Evolutionary conservation across 2,888 invertebrate genomes (phyloP), one percentile per base, ranked within the genome.

Genomic region (Phyto melanocephala): DNA sequence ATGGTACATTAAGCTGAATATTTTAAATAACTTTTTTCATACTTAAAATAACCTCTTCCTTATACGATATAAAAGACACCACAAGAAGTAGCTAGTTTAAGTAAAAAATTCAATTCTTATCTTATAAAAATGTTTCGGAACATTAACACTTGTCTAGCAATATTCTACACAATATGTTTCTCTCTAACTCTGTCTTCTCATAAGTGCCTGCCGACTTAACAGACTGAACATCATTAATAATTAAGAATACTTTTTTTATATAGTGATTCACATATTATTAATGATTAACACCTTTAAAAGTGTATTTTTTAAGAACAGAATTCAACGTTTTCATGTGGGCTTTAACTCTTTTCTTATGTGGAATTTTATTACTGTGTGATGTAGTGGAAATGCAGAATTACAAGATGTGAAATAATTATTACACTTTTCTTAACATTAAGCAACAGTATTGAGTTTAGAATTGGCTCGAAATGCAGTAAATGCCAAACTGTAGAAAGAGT

Each of bases 251-350:
- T 75, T 65, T 42, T 74, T 22, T 45, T 15, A 0, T 45, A 13
- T 37, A 37, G 17, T 11, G 8, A 62, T 56, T 54, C 58, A 62
- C 71, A 45, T 76, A 71, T 76, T 77, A 77, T 81, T 81, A 81
- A 81, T 81, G 77, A 81, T 81, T 81, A 81, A 81, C 81, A 81
- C 81, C 77, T 81, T 68, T 52, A 42, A 13, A 35, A n/a, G n/a
- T n/a, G n/a, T n/a, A n/a, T n/a, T n/a, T n/a, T n/a, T n/a, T n/a
- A n/a, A n/a, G n/a, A n/a, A n/a, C n/a, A n/a, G n/a, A n/a, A n/a
- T n/a, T n/a, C n/a, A n/a, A n/a, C n/a, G n/a, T 45, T 47, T 68
- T n/a, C 60, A 79, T 71, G 79, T 79, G 67, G 79, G 79, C 13
- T 72, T 37, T n/a, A 7, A 1, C 37, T 10, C n/a, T 52, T 24